Percentiles rank a stretch among this genome's conserved stretches.
These are phyloP conservation scores for Triplophysa yarkandensis DNA, from an alignment of 2,797 vertebrate genomes.

Conservation along the genomic window DNA sequence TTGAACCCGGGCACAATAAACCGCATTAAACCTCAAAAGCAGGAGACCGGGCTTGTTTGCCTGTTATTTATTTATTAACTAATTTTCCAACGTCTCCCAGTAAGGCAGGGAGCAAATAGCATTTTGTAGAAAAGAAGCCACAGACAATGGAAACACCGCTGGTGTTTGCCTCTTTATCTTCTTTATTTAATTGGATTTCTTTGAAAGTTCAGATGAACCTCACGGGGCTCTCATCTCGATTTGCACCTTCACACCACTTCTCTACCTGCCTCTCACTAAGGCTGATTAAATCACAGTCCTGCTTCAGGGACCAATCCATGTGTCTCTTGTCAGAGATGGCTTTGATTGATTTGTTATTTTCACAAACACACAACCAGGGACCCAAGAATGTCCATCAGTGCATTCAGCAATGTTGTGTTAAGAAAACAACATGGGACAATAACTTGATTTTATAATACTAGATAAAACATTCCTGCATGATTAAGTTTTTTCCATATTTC, in stretches of 20 bases:
- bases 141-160: conserved; percentile 56
- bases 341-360: conserved; percentile 58
- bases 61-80: conserved; percentile 13
- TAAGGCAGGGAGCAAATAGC: conserved; percentile 55
- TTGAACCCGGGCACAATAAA: conserved; percentile 51
- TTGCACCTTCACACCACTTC: conserved; percentile 58
- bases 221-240: conserved; percentile 48
- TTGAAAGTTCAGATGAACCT: conserved; percentile 68
- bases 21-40: conserved; percentile 53
- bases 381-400: neutral
- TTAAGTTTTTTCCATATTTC: no score
- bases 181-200: conserved; percentile 72
- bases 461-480: no score
- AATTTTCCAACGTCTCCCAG: conserved; percentile 49
- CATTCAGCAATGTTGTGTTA: neutral
- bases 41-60: conserved; percentile 38
- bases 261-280: conserved; percentile 43
- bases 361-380: conserved; percentile 36
- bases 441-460: neutral
- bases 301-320: conserved; percentile 48
- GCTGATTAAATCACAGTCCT: conserved; percentile 64
- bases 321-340: conserved; percentile 53
- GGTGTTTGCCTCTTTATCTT: conserved; percentile 64
- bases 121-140: conserved; percentile 49
- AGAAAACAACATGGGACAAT: no score